These are phyloP conservation scores for Allophyes oxyacanthae DNA, from an alignment of 2,888 invertebrate genomes.

Conservation along the genomic window DNA sequence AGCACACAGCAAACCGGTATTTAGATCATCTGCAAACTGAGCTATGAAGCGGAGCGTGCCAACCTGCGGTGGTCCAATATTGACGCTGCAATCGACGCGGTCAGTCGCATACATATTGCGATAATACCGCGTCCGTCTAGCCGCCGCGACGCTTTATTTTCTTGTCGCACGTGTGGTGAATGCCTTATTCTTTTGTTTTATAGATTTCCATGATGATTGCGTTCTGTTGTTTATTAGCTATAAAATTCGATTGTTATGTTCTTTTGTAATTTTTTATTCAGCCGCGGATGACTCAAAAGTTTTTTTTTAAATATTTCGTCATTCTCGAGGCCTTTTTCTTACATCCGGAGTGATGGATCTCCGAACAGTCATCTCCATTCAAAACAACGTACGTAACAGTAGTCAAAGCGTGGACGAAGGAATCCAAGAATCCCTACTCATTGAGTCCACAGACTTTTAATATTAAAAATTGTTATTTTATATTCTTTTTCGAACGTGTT, in stretches of 20 bases:
- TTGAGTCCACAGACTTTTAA: no score
- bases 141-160: conserved; percentile 64
- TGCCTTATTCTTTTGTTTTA: conserved; percentile 57
- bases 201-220: conserved; percentile 51
- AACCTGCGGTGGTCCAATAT: conserved; percentile 71
- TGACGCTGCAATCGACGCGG: conserved; percentile 61
- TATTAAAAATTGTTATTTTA: no score
- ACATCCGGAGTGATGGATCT: neutral
- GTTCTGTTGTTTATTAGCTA: conserved; percentile 44
- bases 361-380: neutral
- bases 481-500: no score
- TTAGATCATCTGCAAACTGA: conserved; percentile 54
- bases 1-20: conserved; percentile 45
- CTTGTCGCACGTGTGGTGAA: conserved; percentile 62
- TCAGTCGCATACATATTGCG: conserved; percentile 65
- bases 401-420: no score
- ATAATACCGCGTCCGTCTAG: conserved; percentile 64
- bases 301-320: no score
- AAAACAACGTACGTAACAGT: no score
- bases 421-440: no score
- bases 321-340: no score
- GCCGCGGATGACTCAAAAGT: conserved; percentile 14
- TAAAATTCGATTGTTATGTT: conserved; percentile 33
- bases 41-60: conserved; percentile 53
- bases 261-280: conserved; percentile 9